These are phyloP conservation scores for Pyrrhia umbra DNA, from an alignment of 2,888 invertebrate genomes.

Conservation along the genomic window DNA sequence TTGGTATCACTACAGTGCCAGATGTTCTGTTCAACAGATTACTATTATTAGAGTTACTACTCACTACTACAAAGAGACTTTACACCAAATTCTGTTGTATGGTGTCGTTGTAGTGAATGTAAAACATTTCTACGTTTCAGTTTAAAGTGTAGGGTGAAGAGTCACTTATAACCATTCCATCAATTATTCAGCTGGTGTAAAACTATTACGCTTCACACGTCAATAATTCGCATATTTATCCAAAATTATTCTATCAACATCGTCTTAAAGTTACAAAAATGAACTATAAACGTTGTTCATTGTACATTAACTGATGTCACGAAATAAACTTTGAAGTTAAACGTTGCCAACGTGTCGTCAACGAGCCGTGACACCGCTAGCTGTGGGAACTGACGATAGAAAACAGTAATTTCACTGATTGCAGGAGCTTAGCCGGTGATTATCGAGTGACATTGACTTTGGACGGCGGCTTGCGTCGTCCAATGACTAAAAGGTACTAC, in stretches of 20 bases:
- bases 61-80: no score
- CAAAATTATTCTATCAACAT: conserved; percentile 15
- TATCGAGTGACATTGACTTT: conserved; percentile 70
- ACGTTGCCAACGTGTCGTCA: conserved; percentile 32
- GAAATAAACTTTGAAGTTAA: conserved; percentile 26
- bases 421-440: conserved; percentile 64
- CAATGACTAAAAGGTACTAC: not conserved
- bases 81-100: no score
- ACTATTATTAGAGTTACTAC: no score
- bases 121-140: no score
- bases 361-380: conserved; percentile 59
- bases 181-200: no score
- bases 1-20: no score
- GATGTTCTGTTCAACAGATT: no score
- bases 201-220: conserved; percentile 1
- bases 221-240: not conserved
- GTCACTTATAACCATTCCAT: no score
- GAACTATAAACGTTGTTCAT: conserved; percentile 13
- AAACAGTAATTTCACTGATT: conserved; percentile 75
- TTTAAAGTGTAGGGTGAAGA: no score
- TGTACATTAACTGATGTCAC: conserved; percentile 19
- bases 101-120: no score
- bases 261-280: conserved; percentile 22
- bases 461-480: conserved; percentile 32
- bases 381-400: conserved; percentile 57